A percentile compares a stretch with the other conserved stretches of the same genome.
These are phyloP conservation scores for Bombus confusus DNA, from an alignment of 1,140 invertebrate genomes.

Conservation along the genomic window DNA sequence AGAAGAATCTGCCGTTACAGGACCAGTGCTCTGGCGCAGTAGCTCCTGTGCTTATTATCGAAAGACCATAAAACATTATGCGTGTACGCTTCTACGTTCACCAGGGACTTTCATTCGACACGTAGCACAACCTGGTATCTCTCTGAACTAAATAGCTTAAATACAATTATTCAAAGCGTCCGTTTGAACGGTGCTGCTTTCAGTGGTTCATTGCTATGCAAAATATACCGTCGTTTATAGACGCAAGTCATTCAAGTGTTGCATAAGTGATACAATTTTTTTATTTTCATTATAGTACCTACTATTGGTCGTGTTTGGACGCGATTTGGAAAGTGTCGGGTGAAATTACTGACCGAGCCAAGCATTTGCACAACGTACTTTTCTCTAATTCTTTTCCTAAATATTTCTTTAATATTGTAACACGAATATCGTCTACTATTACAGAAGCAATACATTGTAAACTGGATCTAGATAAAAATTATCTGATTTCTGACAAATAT, in stretches of 20 bases:
- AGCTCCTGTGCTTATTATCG: too few species aligned
- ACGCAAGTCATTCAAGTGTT: constrained; percentile 69
- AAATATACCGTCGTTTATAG: constrained; percentile 60
- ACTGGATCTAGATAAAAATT: too few species aligned
- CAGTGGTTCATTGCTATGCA: constrained; percentile 69
- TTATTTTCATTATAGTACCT: neutral
- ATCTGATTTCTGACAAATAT: too few species aligned
- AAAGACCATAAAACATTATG: neutral
- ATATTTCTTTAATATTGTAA: neutral
- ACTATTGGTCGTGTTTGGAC: neutral
- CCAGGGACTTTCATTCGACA: neutral
- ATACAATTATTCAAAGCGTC: neutral
- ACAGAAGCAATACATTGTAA: too few species aligned
- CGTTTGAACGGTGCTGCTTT: constrained; percentile 57
- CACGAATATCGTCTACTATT: too few species aligned
- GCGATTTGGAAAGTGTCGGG: neutral
- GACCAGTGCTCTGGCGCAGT: too few species aligned
- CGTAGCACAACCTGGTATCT: neutral
- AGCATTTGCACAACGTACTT: neutral
- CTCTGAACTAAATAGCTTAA: neutral
- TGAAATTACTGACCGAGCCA: neutral
- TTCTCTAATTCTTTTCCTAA: neutral
- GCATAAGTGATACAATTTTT: constrained; percentile 17
- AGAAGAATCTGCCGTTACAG: neutral
- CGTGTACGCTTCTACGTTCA: neutral